Base-by-base conservation (phyloP, 2,113 vertebrate species). In the Myxocyprinus asiaticus region DNA sequence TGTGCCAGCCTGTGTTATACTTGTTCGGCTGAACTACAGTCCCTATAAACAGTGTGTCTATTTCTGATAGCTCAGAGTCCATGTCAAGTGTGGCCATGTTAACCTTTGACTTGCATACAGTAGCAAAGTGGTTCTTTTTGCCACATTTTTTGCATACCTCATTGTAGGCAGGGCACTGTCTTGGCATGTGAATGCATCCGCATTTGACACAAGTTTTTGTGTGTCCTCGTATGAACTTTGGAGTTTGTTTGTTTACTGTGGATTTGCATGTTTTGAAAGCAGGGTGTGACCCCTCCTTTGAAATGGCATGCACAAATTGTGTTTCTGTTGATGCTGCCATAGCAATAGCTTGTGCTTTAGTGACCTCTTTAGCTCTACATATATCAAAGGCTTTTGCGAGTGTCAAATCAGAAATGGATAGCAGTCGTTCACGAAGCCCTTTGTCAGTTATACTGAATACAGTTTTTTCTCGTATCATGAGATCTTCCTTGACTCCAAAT, bases 311-410 rank as follows among this genome's bases (percentile, higher is more conserved):
- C 7, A 62, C 66, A 59, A 22, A 33, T 48, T 51, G 44, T 44
- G 66, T 4, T 42, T 64, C 61, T 22, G n/a, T 15, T 61, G 56
- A 67, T 4, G 10, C 22, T 51, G 63, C 7, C 42, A 78, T 69
- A 3, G 65, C 55, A 61, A 43, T 59, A 7, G n/a, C 44, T 9
- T 66, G 43, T 5, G 55, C 9, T 4, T 8, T 42, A 9, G 8
- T 75, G 63, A 75, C 17, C 17, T 58, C 43, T 68, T 66, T 59
- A 14, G 76, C 66, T 47, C 76, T 55, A 9, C 66, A 61, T 5
- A 78, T 33, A 3, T 78, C 55, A 14, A 78, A 11, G 7, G 51
- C 66, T 58, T 56, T 78, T 45, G 22, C 11, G 6, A 69, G 51
- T 2, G n/a, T 45, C 0, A 77, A 45, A 47, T 58, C 51, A 5